These are phyloP conservation scores for Barypeithes pellucidus DNA, from an alignment of 2,888 invertebrate species.

Conservation along the genomic window DNA sequence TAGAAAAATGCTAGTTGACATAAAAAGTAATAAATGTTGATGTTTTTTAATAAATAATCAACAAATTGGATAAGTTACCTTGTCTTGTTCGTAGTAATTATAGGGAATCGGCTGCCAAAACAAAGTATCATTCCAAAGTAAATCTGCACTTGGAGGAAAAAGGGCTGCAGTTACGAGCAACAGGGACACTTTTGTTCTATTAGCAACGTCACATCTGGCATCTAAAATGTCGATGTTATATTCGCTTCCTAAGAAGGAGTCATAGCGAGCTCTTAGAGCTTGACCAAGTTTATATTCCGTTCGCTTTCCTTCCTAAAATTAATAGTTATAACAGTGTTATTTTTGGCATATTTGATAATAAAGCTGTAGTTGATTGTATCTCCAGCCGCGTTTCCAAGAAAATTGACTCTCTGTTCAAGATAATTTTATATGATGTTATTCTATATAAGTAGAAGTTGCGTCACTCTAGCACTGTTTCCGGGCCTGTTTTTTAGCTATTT, in stretches of 20 bases:
- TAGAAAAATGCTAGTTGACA: no score
- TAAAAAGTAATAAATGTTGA: conserved; percentile 4
- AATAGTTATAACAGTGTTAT: not conserved
- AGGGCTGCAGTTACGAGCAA: conserved; percentile 79
- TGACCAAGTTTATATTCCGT: conserved; percentile 78
- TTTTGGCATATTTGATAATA: not conserved
- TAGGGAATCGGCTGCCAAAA: conserved; percentile 64
- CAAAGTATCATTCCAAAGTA: conserved; percentile 72
- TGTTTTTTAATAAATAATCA: not conserved
- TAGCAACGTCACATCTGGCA: conserved; percentile 77
- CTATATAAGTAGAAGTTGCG: no score
- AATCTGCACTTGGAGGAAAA: conserved; percentile 75
- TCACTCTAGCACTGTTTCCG: no score
- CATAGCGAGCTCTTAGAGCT: conserved; percentile 76
- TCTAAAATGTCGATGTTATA: conserved; percentile 74
- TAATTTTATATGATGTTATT: no score
- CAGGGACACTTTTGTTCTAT: conserved; percentile 82
- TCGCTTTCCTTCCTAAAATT: conserved; percentile 72
- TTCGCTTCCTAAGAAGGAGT: conserved; percentile 73
- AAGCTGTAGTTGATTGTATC: no score
- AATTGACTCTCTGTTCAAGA: no score
- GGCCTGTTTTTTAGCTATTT: no score
- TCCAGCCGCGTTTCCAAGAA: no score
- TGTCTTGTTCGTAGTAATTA: conserved; percentile 56
- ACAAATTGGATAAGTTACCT: conserved; percentile 47